phyloP scores from a whole-genome alignment of 2,113 vertebrate genomes.

The Crotalus helleri region DNA sequence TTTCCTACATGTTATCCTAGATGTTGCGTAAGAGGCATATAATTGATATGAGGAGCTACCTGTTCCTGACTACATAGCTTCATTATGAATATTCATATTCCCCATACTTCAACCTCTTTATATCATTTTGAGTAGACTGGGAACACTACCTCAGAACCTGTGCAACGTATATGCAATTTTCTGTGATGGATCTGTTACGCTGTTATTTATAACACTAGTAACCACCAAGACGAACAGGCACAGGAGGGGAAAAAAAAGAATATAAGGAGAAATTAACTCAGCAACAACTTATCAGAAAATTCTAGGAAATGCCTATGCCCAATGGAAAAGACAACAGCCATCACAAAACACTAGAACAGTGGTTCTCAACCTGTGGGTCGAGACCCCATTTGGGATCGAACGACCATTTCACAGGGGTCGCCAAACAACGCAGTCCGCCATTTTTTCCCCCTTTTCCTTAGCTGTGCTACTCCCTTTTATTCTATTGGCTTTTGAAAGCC shows the following conservation, averaged over 20 bases:
- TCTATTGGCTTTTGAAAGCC: too few relatives aligned
- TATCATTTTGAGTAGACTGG: not conserved
- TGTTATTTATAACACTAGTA: not conserved
- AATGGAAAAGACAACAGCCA: not conserved
- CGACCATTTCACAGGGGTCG: too few relatives aligned
- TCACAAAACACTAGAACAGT: not conserved
- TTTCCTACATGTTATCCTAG: not conserved
- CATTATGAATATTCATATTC: not conserved
- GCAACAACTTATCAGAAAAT: not conserved
- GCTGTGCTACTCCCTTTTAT: too few relatives aligned
- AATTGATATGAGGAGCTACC: not conserved
- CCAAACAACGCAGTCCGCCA: too few relatives aligned
- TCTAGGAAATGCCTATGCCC: not conserved
- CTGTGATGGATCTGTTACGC: not conserved
- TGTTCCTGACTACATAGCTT: not conserved
- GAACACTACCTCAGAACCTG: not conserved
- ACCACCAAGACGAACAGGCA: not conserved
- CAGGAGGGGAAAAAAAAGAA: not conserved
- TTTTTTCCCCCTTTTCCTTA: too few relatives aligned
- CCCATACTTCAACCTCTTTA: not conserved
- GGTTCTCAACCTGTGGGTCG: too few relatives aligned
- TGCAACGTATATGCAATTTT: not conserved
- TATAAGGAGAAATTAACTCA: not conserved
- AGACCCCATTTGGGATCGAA: too few relatives aligned
- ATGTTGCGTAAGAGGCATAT: not conserved